These are phyloP conservation scores for Pinna nobilis DNA, from an alignment of 1,140 invertebrate species.

Conservation along the genomic window DNA sequence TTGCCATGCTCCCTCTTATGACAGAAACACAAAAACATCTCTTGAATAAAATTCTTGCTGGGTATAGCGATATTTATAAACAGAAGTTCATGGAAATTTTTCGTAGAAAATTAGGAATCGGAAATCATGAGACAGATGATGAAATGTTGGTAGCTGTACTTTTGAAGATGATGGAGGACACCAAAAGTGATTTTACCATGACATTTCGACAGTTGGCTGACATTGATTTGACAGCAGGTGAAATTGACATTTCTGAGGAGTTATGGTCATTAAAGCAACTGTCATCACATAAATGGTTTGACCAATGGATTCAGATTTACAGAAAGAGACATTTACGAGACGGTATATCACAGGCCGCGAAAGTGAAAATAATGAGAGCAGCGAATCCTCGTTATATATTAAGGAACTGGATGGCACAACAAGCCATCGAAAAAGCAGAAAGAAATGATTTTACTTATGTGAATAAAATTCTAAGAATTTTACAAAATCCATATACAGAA, in stretches of 20 bases:
- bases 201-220: constrained; percentile 79
- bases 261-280: constrained; percentile 59
- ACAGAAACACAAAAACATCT: constrained; percentile 46
- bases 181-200: constrained; percentile 80
- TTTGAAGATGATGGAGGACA: constrained; percentile 80
- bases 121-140: constrained; percentile 48
- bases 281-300: constrained; percentile 60
- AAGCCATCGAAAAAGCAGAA: constrained; percentile 79
- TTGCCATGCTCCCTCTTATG: constrained; percentile 77
- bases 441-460: constrained; percentile 76
- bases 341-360: constrained; percentile 50
- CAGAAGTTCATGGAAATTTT: constrained; percentile 55
- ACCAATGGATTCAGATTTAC: constrained; percentile 68
- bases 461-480: constrained; percentile 45
- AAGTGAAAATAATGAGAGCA: constrained; percentile 76
- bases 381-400: constrained; percentile 79
- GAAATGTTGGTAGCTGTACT: constrained; percentile 77
- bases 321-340: constrained; percentile 44
- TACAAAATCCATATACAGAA: constrained; percentile 54
- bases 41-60: constrained; percentile 47
- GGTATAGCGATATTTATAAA: constrained; percentile 57
- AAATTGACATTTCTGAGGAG: constrained; percentile 33
- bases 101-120: constrained; percentile 58
- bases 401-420: constrained; percentile 81
- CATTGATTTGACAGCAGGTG: constrained; percentile 65